Base-by-base conservation (phyloP, 2,888 invertebrate genomes). In the Therioaphis trifolii region DNA sequence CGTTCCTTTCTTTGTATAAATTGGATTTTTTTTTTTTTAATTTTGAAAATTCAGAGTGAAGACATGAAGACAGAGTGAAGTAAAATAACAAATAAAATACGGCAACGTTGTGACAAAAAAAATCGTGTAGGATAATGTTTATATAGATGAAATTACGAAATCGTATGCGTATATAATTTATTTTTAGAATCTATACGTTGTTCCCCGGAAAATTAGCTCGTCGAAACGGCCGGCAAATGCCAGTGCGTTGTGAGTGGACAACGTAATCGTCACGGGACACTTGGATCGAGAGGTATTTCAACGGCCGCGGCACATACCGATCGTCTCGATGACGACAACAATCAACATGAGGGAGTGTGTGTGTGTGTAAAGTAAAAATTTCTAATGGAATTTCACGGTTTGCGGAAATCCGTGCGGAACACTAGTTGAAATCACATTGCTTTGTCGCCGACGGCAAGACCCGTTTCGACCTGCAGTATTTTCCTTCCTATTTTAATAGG, bases 131-230 rank as follows among this genome's bases (percentile, higher is more conserved):
- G n/a, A n/a, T n/a, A n/a, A n/a, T n/a, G n/a, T n/a, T n/a, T n/a
- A n/a, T n/a, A n/a, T n/a, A n/a, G n/a, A n/a, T n/a, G n/a, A n/a
- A n/a, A n/a, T n/a, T n/a, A n/a, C n/a, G n/a, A n/a, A n/a, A n/a
- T n/a, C n/a, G n/a, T n/a, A n/a, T n/a, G n/a, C n/a, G n/a, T n/a
- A n/a, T n/a, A n/a, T n/a, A n/a, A n/a, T n/a, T n/a, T n/a, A n/a
- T n/a, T n/a, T n/a, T n/a, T n/a, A n/a, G n/a, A n/a, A n/a, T n/a
- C n/a, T n/a, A n/a, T n/a, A n/a, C n/a, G n/a, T n/a, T n/a, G n/a
- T n/a, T n/a, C n/a, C n/a, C n/a, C n/a, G n/a, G n/a, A n/a, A 75
- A 43, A 75, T 75, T 27, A 43, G 43, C 15, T 61, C 4, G 18
- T 61, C 18, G 58, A 27, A 43, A 43, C 11, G 11, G 27, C 14